Evolutionary conservation across 2,888 invertebrate species (phyloP), one percentile per base, ranked within the genome.

Genomic region (Caenorhabditis becei): DNA sequence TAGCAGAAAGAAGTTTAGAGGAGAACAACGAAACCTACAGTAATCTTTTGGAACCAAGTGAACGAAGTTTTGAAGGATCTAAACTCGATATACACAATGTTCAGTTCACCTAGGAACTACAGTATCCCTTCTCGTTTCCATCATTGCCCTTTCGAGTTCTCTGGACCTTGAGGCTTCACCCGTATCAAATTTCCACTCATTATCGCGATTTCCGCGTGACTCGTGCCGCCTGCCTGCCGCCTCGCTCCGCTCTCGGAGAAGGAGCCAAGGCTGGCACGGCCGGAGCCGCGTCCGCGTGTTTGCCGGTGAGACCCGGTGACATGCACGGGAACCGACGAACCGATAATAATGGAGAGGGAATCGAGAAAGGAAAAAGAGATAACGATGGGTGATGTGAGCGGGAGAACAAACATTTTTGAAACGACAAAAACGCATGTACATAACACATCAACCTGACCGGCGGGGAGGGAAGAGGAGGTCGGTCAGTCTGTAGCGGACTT

Each of bases 361-460:
- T 26, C 24, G 47, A 18, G 32, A 53, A 28, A 35, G 28, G 20
- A 61, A 18, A 63, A 20, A 26, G 53, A 56, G 63, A 62, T 61
- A 56, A 65, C 28, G 54, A 63, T 5, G 44, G 26, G 35, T 11
- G 35, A 44, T 14, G 56, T 28, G 44, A 63, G 63, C 51, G 62
- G 32, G 26, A 49, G 44, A 67, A 56, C 54, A 65, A 63, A 51
- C 63, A 63, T 51, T 63, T 26, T 58, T 37, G 58, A 58, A 58
- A 37, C 58, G 58, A 54, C 10, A 51, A 23, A 41, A 41, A 41
- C 10, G 32, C 28, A 28, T 28, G 32, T 28, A 28, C 56, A 56
- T n/a, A 53, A 67, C 53, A 61, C 61, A 62, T 47, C 41, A 54
- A 26, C 41, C 47, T 70, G 70, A 47, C 58, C 32, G 58, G 16